These are phyloP conservation scores for Rhodinocichla rosea DNA, from an alignment of 2,113 vertebrate genomes.

Conservation along the genomic window DNA sequence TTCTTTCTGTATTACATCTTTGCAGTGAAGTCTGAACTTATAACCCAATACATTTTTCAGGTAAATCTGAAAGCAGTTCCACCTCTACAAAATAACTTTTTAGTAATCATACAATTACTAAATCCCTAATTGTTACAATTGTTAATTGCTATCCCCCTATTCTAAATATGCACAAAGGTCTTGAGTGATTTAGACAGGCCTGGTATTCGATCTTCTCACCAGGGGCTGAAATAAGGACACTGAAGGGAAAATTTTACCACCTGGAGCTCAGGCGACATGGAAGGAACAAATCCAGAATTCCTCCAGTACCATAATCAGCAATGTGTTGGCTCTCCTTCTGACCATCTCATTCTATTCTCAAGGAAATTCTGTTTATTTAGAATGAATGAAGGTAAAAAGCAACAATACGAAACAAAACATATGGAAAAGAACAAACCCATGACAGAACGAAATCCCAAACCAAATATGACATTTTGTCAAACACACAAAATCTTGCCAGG, in stretches of 20 bases:
- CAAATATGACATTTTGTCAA: neutral
- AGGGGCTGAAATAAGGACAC: neutral
- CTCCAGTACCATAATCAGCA: neutral
- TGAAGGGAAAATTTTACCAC: neutral
- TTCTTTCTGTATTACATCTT: neutral
- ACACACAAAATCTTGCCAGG: neutral
- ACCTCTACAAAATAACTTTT: neutral
- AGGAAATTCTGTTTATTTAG: neutral
- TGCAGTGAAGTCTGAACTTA: neutral
- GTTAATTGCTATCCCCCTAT: neutral
- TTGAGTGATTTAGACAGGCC: conserved; percentile 24
- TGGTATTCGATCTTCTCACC: neutral
- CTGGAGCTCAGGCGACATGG: conserved; percentile 4
- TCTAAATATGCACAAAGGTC: neutral
- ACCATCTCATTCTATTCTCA: neutral
- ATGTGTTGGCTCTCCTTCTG: neutral
- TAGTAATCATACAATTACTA: neutral
- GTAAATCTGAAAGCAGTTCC: neutral
- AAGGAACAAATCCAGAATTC: conserved; percentile 16
- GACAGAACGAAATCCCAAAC: neutral
- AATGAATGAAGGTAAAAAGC: neutral
- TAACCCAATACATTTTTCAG: neutral
- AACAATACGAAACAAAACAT: neutral
- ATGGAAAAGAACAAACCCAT: neutral
- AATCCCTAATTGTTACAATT: neutral